phyloP scores from a whole-genome alignment of 2,113 vertebrate genomes.

The Galemys pyrenaicus region DNA sequence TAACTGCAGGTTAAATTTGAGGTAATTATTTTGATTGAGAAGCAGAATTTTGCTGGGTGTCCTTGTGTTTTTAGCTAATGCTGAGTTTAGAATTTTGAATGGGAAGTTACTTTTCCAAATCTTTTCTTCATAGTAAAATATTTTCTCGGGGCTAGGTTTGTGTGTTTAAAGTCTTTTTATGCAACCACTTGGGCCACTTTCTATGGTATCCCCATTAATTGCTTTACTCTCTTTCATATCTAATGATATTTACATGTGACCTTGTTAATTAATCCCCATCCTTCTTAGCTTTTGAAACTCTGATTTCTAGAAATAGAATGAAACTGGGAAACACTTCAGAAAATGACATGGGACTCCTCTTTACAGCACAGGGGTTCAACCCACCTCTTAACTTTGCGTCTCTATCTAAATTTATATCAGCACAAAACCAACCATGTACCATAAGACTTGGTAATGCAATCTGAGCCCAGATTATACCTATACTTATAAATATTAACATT shows the following conservation, averaged over 20 bases:
- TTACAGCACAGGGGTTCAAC: neutral
- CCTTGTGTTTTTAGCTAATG: neutral
- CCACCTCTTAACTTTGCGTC: neutral
- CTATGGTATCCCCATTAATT: slow-evolving; percentile 25
- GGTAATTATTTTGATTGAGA: neutral
- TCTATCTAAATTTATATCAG: neutral
- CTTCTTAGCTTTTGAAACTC: neutral
- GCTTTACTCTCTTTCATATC: slow-evolving; percentile 8
- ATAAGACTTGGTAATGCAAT: neutral
- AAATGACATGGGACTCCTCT: neutral
- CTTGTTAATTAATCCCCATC: slow-evolving; percentile 56
- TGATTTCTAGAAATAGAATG: slow-evolving; percentile 33
- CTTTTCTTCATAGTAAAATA: neutral
- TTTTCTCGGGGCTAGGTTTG: neutral
- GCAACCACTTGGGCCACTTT: slow-evolving; percentile 12
- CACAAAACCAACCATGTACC: neutral
- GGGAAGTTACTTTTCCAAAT: neutral
- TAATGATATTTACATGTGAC: slow-evolving; percentile 31
- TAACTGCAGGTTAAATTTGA: neutral
- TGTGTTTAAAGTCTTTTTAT: neutral
- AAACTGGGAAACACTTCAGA: neutral
- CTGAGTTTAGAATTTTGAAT: neutral
- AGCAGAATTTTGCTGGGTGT: neutral
- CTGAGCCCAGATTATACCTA: neutral
- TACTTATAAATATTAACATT: neutral